Evolutionary conservation across 1,140 invertebrate genomes (phyloP), one percentile per base, ranked within the genome.

Genomic region (Plutomurus gul): DNA sequence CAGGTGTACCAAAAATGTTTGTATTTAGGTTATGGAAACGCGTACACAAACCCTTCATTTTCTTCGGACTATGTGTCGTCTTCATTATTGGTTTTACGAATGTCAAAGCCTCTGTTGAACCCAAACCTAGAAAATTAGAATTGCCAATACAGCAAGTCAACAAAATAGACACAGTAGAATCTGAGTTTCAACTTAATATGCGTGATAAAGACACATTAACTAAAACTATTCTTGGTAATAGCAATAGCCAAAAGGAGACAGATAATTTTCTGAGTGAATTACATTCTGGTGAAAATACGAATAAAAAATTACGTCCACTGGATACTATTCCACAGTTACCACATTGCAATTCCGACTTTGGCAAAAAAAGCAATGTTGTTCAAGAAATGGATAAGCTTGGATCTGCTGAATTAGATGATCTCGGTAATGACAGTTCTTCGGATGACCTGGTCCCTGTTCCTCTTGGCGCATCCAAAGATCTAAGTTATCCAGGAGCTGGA

Each of bases 1-100:
- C 6, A 71, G 65, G 7, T 10, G 20, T 33, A 11, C 8, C 25
- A 37, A 71, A 71, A 22, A 80, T 80, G 79, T 80, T 22, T 30
- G 30, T 27, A 56, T 72, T 73, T 47, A 39, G 75, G 13, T 5
- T 77, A 30, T 80, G 60, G 75, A 75, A 56, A 76, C 49, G 74
- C 18, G 22, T 80, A 27, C 79, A 80, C 37, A 60, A 39, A 80
- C 79, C 79, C 7, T 74, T 80, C n/a, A 71, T 77, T 27, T 76
- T 76, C 39, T 46, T 80, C 4, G 56, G 47, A 25, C 22, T 77
- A 6, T 51, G 47, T 37, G 13, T 20, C 11, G 16, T 46, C 8
- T 22, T 72, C n/a, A 25, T 71, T 16, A 33, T 77, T 47, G 60
- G 76, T 60, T 60, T 76, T 22, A 60, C 49, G 7, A 60, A 33